phyloP scores from a whole-genome alignment of 2,797 vertebrate genomes.

The Sciaenops ocellatus region DNA sequence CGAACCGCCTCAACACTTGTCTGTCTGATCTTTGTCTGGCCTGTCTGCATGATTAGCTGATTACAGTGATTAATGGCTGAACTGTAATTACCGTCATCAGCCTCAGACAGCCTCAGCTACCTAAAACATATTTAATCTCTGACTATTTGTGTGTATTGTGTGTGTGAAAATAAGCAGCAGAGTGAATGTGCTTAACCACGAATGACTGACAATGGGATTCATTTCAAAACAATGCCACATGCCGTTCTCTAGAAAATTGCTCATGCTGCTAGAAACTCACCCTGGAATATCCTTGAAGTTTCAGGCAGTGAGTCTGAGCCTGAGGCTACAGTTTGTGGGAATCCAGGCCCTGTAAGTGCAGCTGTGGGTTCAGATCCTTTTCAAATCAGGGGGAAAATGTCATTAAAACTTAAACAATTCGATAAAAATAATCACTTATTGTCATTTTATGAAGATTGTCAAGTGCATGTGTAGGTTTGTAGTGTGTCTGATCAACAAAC shows the following conservation, averaged over 20 bases:
- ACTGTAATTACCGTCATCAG: neutral
- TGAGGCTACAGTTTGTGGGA: constrained; percentile 1
- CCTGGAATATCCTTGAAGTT: neutral
- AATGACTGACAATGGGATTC: neutral
- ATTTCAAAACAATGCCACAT: neutral
- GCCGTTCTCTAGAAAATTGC: neutral
- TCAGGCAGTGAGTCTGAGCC: neutral
- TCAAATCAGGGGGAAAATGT: neutral
- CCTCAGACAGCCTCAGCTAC: neutral
- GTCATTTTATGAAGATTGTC: neutral
- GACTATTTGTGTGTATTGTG: neutral
- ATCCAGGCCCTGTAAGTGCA: constrained; percentile 31
- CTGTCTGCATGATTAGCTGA: constrained; percentile 7
- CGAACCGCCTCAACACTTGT: neutral
- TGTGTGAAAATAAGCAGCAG: neutral
- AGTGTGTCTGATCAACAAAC: too few species aligned
- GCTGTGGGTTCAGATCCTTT: constrained; percentile 10
- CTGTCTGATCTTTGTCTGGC: constrained; percentile 1
- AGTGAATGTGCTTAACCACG: neutral
- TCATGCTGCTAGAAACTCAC: constrained; percentile 3
- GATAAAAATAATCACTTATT: neutral
- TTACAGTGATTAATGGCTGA: constrained; percentile 14
- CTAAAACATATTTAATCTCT: neutral
- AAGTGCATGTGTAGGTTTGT: neutral
- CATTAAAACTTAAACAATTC: neutral